Conservation (phyloP, 2,888 invertebrate genomes). For the Phasia obesa region DNA sequence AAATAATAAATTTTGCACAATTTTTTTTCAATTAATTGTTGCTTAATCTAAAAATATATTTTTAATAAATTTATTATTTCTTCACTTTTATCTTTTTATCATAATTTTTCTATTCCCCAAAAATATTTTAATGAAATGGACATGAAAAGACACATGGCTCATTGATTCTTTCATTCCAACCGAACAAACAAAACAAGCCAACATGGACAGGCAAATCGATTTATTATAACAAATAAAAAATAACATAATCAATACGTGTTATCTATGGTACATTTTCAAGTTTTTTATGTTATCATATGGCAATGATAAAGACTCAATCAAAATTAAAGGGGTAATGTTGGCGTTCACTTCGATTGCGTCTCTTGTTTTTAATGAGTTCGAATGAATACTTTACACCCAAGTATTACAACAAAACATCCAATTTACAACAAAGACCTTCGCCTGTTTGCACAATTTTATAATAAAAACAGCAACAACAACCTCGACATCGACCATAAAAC, state of each 20-base stretch:
- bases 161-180: slow-evolving; percentile 54
- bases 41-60: no score
- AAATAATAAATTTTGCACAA: no score
- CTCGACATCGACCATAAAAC: slow-evolving; percentile 32
- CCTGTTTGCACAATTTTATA: slow-evolving; percentile 38
- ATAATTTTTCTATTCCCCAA: slow-evolving; percentile 27
- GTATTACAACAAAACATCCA: slow-evolving; percentile 43
- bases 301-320: slow-evolving; percentile 37
- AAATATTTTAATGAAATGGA: slow-evolving; percentile 22
- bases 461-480: slow-evolving; percentile 23
- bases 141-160: slow-evolving; percentile 66
- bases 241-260: slow-evolving; percentile 24
- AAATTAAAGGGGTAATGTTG: slow-evolving; percentile 53
- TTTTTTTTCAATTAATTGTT: no score
- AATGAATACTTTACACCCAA: slow-evolving; percentile 54
- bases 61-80: neutral
- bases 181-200: neutral
- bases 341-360: neutral
- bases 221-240: slow-evolving; percentile 46
- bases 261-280: slow-evolving; percentile 45
- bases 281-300: slow-evolving; percentile 1
- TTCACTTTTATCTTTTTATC: slow-evolving; percentile 23
- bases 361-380: slow-evolving; percentile 11
- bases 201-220: slow-evolving; percentile 58
- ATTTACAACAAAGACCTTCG: slow-evolving; percentile 58